These are phyloP conservation scores for Itoplectis maculator DNA, from an alignment of 2,888 invertebrate genomes.

Conservation along the genomic window DNA sequence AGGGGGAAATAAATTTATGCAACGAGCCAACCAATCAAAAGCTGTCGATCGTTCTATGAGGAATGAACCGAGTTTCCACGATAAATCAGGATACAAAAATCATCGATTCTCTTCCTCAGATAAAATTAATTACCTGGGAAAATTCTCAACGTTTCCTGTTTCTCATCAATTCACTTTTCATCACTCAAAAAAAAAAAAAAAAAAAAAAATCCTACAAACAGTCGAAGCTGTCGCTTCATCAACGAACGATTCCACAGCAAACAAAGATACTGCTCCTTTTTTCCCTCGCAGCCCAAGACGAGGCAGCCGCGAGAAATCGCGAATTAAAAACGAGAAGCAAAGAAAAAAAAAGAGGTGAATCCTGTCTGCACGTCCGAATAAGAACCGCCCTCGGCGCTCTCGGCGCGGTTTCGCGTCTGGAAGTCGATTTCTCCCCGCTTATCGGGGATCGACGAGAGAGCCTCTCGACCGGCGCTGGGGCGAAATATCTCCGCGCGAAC, in stretches of 20 bases:
- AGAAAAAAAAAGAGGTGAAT: slow-evolving; percentile 33
- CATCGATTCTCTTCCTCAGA: too few species aligned
- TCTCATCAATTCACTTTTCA: too few species aligned
- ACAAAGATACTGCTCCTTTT: too few species aligned
- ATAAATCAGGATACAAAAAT: slow-evolving; percentile 19
- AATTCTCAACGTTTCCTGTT: too few species aligned
- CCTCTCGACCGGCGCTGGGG: slow-evolving; percentile 62
- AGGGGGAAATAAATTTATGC: not conserved
- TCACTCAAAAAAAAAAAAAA: too few species aligned
- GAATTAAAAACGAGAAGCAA: slow-evolving; percentile 38
- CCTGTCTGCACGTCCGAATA: slow-evolving; percentile 56
- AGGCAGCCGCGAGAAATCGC: slow-evolving; percentile 50
- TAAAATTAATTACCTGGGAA: too few species aligned
- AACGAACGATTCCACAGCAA: too few species aligned
- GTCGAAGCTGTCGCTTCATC: too few species aligned
- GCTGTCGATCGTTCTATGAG: slow-evolving; percentile 16
- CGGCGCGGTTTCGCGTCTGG: slow-evolving; percentile 44
- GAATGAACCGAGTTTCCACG: slow-evolving; percentile 10
- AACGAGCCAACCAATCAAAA: not conserved
- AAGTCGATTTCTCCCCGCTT: slow-evolving; percentile 66
- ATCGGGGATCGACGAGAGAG: slow-evolving; percentile 59
- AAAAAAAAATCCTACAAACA: too few species aligned
- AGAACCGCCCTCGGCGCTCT: slow-evolving; percentile 52
- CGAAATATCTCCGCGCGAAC: slow-evolving; percentile 76
- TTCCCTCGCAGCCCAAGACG: slow-evolving; percentile 45